Evolutionary conservation across 2,888 invertebrate genomes (phyloP), one percentile per base, ranked within the genome.

Genomic region (Eulithis prunata): DNA sequence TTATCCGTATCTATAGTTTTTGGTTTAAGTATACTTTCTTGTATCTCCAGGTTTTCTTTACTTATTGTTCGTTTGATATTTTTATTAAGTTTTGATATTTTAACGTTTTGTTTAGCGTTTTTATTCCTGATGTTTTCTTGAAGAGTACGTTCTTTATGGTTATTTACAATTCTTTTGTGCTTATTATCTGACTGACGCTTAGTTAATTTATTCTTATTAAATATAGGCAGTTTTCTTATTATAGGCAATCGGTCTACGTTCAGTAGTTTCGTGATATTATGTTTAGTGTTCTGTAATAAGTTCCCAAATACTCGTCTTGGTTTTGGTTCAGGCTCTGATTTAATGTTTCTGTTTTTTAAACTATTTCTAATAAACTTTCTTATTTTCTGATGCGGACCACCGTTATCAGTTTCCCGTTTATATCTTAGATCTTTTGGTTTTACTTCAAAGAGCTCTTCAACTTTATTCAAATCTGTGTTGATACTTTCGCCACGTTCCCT

Each of bases 391-490:
- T 62, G 66, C 32, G 71, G 57, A 10, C 49, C 75, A 28, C 72
- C 66, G 1, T 78, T 72, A 45, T 56, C 66, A n/a, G 69, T 57
- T 57, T 87, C 76, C 3, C 89, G 76, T 72, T 81, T 85, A n/a
- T 72, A 57, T 74, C 82, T 80, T 45, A 56, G 14, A n/a, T 58
- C 38, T 3, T 28, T 52, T 14, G 62, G 43, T 56, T 78, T 75
- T 43, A 62, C 70, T 68, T 75, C 72, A 41, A 83, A 82, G 5
- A 79, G 49, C 7, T 72, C 74, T 10, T 78, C 76, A 43, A 85
- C 75, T 55, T 79, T 81, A 62, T 76, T 76, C 13, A 89, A 80
- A 60, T 86, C 82, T 38, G 76, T 78, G 54, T 87, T 86, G 41
- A 89, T 78, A 38, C 78, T 77, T 12, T 71, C 70, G 8, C 87